These are phyloP conservation scores for Labroides dimidiatus DNA, from an alignment of 2,797 vertebrate genomes.

Conservation along the genomic window DNA sequence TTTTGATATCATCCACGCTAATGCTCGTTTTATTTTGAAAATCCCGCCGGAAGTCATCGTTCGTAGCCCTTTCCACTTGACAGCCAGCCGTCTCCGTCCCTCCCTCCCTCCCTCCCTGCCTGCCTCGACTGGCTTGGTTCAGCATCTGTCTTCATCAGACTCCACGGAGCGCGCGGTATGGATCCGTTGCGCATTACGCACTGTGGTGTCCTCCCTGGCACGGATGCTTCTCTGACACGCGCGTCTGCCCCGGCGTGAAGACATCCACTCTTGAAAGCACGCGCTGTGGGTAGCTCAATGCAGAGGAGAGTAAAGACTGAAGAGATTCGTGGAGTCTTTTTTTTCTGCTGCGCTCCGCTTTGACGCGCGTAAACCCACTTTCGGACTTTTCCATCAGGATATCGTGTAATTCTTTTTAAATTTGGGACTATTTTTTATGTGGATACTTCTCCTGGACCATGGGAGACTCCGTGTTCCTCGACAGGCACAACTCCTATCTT, in stretches of 20 bases:
- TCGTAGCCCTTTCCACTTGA: not conserved
- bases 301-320: conserved; percentile 16
- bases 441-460: conserved; percentile 74
- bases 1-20: not conserved
- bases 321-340: conserved; percentile 34
- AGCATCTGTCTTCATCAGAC: conserved; percentile 67
- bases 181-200: conserved; percentile 74
- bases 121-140: conserved; percentile 26
- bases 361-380: conserved; percentile 26
- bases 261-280: conserved; percentile 23
- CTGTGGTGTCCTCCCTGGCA: conserved; percentile 54
- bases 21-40: conserved; percentile 58
- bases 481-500: conserved; percentile 84
- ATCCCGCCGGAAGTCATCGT: not conserved
- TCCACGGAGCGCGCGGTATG: conserved; percentile 70
- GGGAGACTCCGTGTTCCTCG: conserved; percentile 86
- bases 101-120: not conserved
- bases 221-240: conserved; percentile 46
- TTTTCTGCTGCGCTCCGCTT: not conserved
- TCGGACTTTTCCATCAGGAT: conserved; percentile 42
- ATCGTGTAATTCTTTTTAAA: conserved; percentile 38
- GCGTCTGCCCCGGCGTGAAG: conserved; percentile 24
- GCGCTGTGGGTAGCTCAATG: not conserved
- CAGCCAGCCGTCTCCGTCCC: rapidly evolving
- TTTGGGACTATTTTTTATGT: conserved; percentile 70